phyloP scores from a whole-genome alignment of 2,888 invertebrate genomes.

The Hemicrepidius hirtus region DNA sequence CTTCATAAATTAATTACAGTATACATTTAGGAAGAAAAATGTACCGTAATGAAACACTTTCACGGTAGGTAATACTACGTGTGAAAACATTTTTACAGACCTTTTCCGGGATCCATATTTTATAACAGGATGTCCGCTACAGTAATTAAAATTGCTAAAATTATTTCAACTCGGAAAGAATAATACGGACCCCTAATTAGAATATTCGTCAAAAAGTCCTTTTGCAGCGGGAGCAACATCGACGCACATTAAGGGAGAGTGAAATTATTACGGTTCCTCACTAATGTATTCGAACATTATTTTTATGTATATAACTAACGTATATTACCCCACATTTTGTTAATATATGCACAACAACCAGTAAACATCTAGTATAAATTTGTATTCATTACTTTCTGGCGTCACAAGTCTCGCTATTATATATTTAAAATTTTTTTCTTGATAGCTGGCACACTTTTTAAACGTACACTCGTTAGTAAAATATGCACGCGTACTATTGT shows the following conservation, averaged over 20 bases:
- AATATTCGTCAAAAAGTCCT: conserved; percentile 41
- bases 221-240: conserved; percentile 20
- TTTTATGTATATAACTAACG: conserved; percentile 42
- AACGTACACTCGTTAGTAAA: conserved; percentile 48
- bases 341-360: conserved; percentile 50
- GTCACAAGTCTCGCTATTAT: conserved; percentile 46
- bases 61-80: conserved; percentile 48
- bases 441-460: conserved; percentile 52
- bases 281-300: conserved; percentile 46
- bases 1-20: conserved; percentile 46
- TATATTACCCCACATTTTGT: conserved; percentile 43
- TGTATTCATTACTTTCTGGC: conserved; percentile 52
- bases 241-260: conserved; percentile 38
- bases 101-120: conserved; percentile 52
- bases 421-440: conserved; percentile 51
- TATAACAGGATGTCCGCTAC: conserved; percentile 55
- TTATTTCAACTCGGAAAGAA: conserved; percentile 44
- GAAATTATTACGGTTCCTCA: conserved; percentile 25
- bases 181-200: conserved; percentile 43
- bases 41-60: conserved; percentile 47
- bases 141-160: conserved; percentile 52
- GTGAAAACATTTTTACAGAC: conserved; percentile 52
- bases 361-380: conserved; percentile 52
- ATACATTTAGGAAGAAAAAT: conserved; percentile 47
- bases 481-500: conserved; percentile 52